These are phyloP conservation scores for Thecophora atra DNA, from an alignment of 2,888 invertebrate species.

Conservation along the genomic window DNA sequence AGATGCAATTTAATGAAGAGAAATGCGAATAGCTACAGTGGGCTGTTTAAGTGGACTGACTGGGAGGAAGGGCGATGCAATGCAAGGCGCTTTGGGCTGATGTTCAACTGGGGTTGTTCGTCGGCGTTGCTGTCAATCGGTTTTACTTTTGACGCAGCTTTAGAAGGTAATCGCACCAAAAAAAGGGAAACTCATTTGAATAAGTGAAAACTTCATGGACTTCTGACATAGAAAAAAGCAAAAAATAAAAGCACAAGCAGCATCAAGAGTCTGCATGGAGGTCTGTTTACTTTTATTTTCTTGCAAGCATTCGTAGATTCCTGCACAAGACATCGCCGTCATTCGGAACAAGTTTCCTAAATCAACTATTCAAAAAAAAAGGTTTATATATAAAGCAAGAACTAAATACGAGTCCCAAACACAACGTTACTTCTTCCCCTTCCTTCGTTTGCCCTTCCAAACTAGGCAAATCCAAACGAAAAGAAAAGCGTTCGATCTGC, in stretches of 20 bases:
- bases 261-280: background rate
- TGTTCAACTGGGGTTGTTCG: background rate
- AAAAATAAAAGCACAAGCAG: background rate
- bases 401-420: too few relatives aligned
- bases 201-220: constrained; percentile 45
- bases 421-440: background rate
- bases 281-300: too few relatives aligned
- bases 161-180: constrained; percentile 22
- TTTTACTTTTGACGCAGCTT: constrained; percentile 13
- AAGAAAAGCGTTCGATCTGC: constrained; percentile 19
- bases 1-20: background rate
- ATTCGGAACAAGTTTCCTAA: background rate
- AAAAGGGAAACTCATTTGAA: constrained; percentile 47
- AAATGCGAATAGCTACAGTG: too few relatives aligned
- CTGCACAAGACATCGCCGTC: background rate
- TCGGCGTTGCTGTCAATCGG: background rate
- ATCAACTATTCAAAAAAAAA: background rate
- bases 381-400: too few relatives aligned
- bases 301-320: background rate
- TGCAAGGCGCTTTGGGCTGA: background rate
- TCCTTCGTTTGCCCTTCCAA: background rate
- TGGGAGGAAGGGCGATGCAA: background rate
- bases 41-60: too few relatives aligned
- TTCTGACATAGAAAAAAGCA: background rate
- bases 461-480: background rate